Conservation (phyloP, 1,140 invertebrate genomes). For the Harpegnathos saltator region DNA sequence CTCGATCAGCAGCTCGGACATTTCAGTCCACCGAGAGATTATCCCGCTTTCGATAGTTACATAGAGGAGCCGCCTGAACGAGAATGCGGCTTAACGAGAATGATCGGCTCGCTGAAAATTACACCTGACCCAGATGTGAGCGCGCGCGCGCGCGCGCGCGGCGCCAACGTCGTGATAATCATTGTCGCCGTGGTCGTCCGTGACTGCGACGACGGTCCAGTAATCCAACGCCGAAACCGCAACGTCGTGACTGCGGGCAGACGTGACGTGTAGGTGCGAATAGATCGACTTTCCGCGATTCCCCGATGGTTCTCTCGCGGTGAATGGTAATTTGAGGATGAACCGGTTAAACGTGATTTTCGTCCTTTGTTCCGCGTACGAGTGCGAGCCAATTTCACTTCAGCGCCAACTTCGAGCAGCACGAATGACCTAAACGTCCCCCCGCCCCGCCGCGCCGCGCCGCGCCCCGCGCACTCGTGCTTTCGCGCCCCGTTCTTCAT, state of each 20-base stretch:
- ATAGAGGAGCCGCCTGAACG: conserved; percentile 44
- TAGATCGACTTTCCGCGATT: conserved; percentile 51
- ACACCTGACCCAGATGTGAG: conserved; percentile 68
- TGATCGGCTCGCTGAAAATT: conserved; percentile 46
- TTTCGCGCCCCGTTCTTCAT: background rate
- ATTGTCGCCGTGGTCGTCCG: background rate
- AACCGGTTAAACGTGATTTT: conserved; percentile 50
- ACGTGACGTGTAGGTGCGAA: background rate
- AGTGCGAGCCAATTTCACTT: background rate
- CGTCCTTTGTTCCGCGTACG: conserved; percentile 29
- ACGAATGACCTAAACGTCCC: background rate
- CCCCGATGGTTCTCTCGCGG: conserved; percentile 35
- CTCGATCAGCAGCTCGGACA: no score
- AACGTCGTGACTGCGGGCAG: conserved; percentile 8
- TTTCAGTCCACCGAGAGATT: background rate
- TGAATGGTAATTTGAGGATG: conserved; percentile 66
- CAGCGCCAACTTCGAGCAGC: conserved; percentile 1
- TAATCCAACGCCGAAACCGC: conserved; percentile 41
- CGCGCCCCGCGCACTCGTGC: no score
- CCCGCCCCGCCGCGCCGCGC: no score
- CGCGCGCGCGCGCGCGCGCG: no score
- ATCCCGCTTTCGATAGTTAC: background rate
- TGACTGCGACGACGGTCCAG: conserved; percentile 27
- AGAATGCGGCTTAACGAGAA: conserved; percentile 74
- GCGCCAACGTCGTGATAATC: conserved; percentile 15